Base-by-base conservation (phyloP, 2,113 vertebrate genomes). In the Lipophrys pholis region DNA sequence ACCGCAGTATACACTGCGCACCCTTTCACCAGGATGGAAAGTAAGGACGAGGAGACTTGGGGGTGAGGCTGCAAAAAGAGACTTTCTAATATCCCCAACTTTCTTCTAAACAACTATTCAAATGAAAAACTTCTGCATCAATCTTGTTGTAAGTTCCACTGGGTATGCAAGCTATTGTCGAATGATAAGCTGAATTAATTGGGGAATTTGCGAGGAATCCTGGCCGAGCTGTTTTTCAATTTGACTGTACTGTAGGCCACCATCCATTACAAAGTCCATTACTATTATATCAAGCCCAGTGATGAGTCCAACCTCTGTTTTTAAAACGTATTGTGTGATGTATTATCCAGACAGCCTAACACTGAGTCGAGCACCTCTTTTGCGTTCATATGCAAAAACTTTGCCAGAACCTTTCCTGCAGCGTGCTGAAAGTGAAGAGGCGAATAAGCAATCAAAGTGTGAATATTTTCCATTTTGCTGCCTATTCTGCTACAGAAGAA, bases 401-500 rank as follows among this genome's bases (percentile, higher is more conserved):
- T 36, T 36, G 39, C 4, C 6, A 9, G 46, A 38, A 21, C 17
- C 30, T 62, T 62, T 41, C 38, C 36, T 42, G 41, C 45, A 10
- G 30, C 36, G 16, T 43, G 56, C 7, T 62, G 6, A 63, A 70
- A 57, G 21, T 49, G 11, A 15, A 46, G 48, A 52, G 63, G 12
- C 42, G 59, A 51, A 71, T 11, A 61, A 59, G 36, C 43, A 74
- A 72, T 77, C 58, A 50, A 17, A 11, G 38, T 6, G 21, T 51
- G 48, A 71, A 55, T 69, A 58, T 43, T 77, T 82, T 79, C 30
- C 11, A 38, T 48, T 75, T 74, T 74, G 68, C 61, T 43, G 53
- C 53, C 57, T 63, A 6, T 51, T 58, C 43, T 74, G 39, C 36
- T 10, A 9, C 38, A 45, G 17, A 49, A 68, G 55, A 56, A 58